Percentiles rank a stretch among this genome's conserved stretches.
These are phyloP conservation scores for Lasius platythorax DNA, from an alignment of 2,888 invertebrate genomes.

Conservation along the genomic window DNA sequence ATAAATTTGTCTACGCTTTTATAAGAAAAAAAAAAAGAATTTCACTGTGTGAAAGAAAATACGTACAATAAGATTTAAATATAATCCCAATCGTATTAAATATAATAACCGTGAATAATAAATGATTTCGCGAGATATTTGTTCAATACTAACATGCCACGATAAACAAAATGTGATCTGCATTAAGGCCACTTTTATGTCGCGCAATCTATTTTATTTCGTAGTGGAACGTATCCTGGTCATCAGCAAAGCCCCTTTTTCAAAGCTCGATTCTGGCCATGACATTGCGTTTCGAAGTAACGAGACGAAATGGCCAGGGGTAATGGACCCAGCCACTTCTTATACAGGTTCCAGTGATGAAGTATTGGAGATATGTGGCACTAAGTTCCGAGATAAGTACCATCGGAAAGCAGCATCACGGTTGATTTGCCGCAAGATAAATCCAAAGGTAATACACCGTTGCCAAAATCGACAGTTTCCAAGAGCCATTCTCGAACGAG, in stretches of 20 bases:
- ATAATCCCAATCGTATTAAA: not conserved
- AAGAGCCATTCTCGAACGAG: conserved; percentile 3
- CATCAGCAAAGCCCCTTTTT: conserved; percentile 38
- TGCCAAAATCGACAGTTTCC: conserved; percentile 36
- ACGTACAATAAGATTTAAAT: not conserved
- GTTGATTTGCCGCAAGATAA: conserved; percentile 56
- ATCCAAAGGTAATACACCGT: conserved; percentile 50
- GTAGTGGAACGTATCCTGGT: conserved; percentile 11
- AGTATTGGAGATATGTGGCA: conserved; percentile 68
- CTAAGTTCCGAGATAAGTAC: conserved; percentile 62
- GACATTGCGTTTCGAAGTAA: conserved; percentile 63
- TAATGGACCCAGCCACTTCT: conserved; percentile 65
- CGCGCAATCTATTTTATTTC: conserved; percentile 32
- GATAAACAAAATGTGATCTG: conserved; percentile 1
- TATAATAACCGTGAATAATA: not conserved
- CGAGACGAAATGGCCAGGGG: conserved; percentile 67
- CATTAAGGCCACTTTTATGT: conserved; percentile 31
- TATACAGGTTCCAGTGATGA: conserved; percentile 66
- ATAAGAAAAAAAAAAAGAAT: not conserved
- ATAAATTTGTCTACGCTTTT: not conserved
- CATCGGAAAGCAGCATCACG: conserved; percentile 49
- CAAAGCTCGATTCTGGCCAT: conserved; percentile 38
- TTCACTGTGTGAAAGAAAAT: not conserved
- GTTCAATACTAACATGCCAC: not conserved
- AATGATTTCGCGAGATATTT: conserved; percentile 1